Conservation (phyloP, 1,140 invertebrate species). For the Ditylenchus dipsaci region DNA sequence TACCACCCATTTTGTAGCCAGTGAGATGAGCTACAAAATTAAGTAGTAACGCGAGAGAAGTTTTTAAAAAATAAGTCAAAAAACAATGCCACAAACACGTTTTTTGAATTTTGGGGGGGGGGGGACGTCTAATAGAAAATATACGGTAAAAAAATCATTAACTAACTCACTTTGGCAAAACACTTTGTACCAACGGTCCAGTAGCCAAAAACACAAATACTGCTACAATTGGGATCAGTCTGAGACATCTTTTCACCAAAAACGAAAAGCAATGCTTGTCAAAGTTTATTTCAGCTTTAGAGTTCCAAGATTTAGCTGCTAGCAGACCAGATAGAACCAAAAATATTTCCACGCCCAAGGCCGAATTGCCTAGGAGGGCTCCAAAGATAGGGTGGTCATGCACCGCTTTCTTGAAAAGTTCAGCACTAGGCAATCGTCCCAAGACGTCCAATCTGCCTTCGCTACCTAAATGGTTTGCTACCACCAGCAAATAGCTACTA, state of each 20-base stretch:
- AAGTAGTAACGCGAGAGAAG: too few relatives aligned
- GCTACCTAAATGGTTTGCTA: constrained; percentile 53
- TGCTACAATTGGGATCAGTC: constrained; percentile 42
- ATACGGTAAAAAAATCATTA: not conserved
- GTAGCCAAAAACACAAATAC: constrained; percentile 47
- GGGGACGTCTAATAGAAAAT: too few relatives aligned
- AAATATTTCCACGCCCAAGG: constrained; percentile 55
- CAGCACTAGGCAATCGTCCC: constrained; percentile 45
- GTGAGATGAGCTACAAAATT: too few relatives aligned
- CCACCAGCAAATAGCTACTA: constrained; percentile 52
- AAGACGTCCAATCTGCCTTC: constrained; percentile 54
- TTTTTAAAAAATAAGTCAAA: too few relatives aligned
- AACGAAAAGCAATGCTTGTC: constrained; percentile 35
- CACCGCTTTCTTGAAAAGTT: constrained; percentile 40
- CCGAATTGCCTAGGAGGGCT: constrained; percentile 54
- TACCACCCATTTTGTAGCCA: too few relatives aligned
- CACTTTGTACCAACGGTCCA: not conserved
- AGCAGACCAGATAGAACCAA: constrained; percentile 38
- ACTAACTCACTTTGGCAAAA: constrained; percentile 40
- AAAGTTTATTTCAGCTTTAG: constrained; percentile 23
- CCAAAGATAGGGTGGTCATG: constrained; percentile 53
- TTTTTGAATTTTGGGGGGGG: too few relatives aligned
- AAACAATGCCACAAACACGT: too few relatives aligned
- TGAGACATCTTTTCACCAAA: constrained; percentile 35
- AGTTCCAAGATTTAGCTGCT: constrained; percentile 46